Evolutionary conservation across 1,140 invertebrate species (phyloP).

Genomic region (Orussus abietinus): DNA sequence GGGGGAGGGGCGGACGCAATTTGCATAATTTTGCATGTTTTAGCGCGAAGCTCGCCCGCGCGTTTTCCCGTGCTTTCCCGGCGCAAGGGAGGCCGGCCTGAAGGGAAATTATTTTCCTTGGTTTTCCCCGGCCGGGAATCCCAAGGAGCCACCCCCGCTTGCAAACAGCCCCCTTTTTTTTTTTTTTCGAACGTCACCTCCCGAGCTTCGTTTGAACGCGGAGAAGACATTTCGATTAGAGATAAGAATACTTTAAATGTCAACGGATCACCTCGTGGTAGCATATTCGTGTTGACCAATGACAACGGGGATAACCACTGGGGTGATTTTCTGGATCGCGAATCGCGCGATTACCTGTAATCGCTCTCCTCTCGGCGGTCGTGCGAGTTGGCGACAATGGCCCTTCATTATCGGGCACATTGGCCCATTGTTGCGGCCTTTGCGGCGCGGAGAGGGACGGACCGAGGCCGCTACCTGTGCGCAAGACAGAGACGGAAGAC

Average conservation of each 20-base stretch:
- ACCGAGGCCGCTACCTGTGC: too few species aligned
- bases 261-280: not conserved
- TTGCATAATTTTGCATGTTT: constrained; percentile 55
- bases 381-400: constrained; percentile 46
- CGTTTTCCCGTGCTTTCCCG: constrained; percentile 40
- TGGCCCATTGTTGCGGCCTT: constrained; percentile 49
- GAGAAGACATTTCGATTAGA: too few species aligned
- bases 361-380: constrained; percentile 36
- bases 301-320: not conserved
- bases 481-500: too few species aligned
- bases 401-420: constrained; percentile 50
- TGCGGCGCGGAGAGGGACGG: too few species aligned
- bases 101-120: constrained; percentile 46
- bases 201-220: too few species aligned
- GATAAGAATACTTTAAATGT: constrained; percentile 2
- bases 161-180: too few species aligned
- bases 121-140: constrained; percentile 39
- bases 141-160: constrained; percentile 29
- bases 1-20: constrained; percentile 44
- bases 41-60: constrained; percentile 32
- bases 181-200: too few species aligned
- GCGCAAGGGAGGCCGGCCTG: constrained; percentile 23
- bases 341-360: constrained; percentile 48
- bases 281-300: not conserved
- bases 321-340: constrained; percentile 39